These are phyloP conservation scores for Perithous albicinctus DNA, from an alignment of 2,888 invertebrate species.

Conservation along the genomic window DNA sequence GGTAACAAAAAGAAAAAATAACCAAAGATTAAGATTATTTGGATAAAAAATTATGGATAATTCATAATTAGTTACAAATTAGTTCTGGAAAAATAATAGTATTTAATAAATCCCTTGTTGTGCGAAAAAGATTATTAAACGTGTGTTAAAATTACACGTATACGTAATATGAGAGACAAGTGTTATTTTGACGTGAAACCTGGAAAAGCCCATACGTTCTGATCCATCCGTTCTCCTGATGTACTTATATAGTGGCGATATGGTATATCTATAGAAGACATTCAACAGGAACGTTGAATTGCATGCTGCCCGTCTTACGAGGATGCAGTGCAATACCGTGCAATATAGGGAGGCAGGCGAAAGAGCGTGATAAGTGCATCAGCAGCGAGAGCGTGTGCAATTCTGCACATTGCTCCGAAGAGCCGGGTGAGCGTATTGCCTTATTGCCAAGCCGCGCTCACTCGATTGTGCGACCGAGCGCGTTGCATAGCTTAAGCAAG, in stretches of 20 bases:
- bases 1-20: no score
- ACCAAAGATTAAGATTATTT: no score
- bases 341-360: constrained; percentile 20
- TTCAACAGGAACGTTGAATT: constrained; percentile 22
- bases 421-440: constrained; percentile 48
- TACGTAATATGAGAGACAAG: no score
- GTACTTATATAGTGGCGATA: neutral
- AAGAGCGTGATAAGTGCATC: constrained; percentile 56
- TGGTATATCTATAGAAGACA: constrained; percentile 15
- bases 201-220: neutral
- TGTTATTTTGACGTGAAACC: no score
- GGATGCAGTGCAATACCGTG: constrained; percentile 31
- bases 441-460: constrained; percentile 44
- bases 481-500: neutral
- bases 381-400: constrained; percentile 60
- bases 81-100: no score
- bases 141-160: no score
- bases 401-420: constrained; percentile 28
- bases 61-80: no score
- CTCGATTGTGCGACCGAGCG: constrained; percentile 43
- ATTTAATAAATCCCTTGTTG: no score
- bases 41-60: no score
- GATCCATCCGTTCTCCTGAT: constrained; percentile 3
- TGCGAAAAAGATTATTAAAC: no score
- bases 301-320: constrained; percentile 33